These are phyloP conservation scores for Aphidius gifuensis DNA, from an alignment of 1,140 invertebrate genomes.

Conservation along the genomic window DNA sequence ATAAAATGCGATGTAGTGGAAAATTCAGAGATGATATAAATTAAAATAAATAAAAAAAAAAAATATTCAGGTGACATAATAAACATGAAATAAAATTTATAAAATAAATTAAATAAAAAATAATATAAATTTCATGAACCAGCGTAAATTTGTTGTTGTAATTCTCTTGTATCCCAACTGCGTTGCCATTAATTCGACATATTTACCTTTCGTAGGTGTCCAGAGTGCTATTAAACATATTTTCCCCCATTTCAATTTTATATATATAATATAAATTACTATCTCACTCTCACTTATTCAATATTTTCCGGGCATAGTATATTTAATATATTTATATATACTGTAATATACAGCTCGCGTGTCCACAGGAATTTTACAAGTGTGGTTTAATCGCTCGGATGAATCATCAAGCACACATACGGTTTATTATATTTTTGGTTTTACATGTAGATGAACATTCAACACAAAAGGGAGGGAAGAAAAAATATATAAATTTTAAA, in stretches of 20 bases:
- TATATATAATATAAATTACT: too few species aligned
- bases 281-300: conserved; percentile 5
- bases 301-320: conserved; percentile 2
- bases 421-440: conserved; percentile 1
- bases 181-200: conserved; percentile 11
- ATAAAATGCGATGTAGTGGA: too few species aligned
- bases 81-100: conserved; percentile 15
- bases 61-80: not conserved
- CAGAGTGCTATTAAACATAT: conserved; percentile 13
- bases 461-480: too few species aligned
- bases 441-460: not conserved
- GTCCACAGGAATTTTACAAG: too few species aligned
- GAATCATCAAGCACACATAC: not conserved
- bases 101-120: conserved; percentile 11
- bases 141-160: conserved; percentile 11
- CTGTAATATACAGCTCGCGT: too few species aligned
- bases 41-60: conserved; percentile 5
- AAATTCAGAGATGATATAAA: not conserved
- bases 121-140: not conserved
- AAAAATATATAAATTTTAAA: too few species aligned
- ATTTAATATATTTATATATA: conserved; percentile 1
- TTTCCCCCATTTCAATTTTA: not conserved
- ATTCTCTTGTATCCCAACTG: conserved; percentile 4
- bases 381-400: too few species aligned
- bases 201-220: conserved; percentile 12